These are phyloP conservation scores for Alligator sinensis DNA, from an alignment of 2,113 vertebrate genomes.

Conservation along the genomic window DNA sequence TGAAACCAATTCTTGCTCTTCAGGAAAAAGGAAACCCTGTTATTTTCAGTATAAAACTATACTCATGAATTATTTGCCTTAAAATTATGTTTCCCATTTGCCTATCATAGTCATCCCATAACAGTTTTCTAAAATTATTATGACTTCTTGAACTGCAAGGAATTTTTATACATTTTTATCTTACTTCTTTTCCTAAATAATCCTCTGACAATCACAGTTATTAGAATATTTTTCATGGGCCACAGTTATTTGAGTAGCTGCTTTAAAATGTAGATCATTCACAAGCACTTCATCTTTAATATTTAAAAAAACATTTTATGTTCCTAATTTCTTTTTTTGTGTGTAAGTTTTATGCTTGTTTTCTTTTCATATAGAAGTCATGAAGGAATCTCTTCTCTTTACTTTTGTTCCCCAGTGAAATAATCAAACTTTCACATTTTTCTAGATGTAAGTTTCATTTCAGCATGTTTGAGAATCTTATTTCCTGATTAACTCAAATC, in stretches of 20 bases:
- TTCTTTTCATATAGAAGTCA: background rate
- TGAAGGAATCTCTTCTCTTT: background rate
- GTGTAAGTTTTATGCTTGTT: background rate
- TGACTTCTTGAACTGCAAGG: no score
- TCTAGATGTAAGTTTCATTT: background rate
- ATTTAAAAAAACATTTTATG: background rate
- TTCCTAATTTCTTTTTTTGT: background rate
- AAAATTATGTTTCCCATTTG: background rate
- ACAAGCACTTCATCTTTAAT: no score
- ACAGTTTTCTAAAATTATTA: background rate
- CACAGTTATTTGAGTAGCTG: background rate
- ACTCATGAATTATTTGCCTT: background rate
- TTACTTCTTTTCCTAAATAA: background rate
- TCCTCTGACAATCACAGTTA: background rate
- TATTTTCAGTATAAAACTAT: background rate
- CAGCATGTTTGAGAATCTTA: background rate
- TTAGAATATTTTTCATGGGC: background rate
- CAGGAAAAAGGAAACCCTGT: background rate
- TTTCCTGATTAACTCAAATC: background rate
- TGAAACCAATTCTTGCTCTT: background rate
- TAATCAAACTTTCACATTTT: background rate
- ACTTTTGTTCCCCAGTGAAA: background rate
- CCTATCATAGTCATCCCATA: no score
- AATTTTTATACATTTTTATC: no score
- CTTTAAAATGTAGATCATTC: no score